Evolutionary conservation across 1,140 invertebrate species (phyloP), one percentile per base, ranked within the genome.

Genomic region (Dendroctonus valens): DNA sequence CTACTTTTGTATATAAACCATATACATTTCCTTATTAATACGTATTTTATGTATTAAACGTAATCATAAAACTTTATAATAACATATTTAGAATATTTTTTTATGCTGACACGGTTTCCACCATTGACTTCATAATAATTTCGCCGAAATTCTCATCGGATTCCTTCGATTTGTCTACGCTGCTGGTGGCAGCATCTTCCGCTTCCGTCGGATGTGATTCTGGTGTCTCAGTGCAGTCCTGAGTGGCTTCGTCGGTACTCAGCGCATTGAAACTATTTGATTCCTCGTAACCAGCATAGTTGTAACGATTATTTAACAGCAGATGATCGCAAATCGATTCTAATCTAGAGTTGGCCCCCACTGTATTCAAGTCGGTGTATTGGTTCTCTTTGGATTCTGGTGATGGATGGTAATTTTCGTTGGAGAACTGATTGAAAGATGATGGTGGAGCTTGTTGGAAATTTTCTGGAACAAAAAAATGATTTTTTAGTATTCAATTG

Each of bases 61-160:
- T 74, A 75, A 75, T 75, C 72, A 73, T 73, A 71, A 69, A 54
- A 52, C 51, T 67, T 69, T 62, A 69, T 69, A 49, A 60, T 48
- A 67, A 69, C 61, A 60, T 48, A 59, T 64, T 71, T 66, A 69
- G 41, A 65, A 69, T 70, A 71, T 55, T 11, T 11, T 60, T 14
- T 83, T 86, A 92, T 79, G 90, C 91, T 73, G 89, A 91, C 64
- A 92, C 92, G 73, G 91, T 92, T 81, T 94, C 93, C 72, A 94
- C 91, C 84, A 94, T 93, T 41, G 91, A 91, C 80, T 94, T 93
- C 79, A 93, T 94, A 68, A 95, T 94, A 66, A 95, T 92, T 83
- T 94, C 92, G 44, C 91, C 92, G 78, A 95, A 93, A 79, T 94
- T 94, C 74, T 92, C 91, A 54, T 84, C 83, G 67, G 80, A 82